Base-by-base conservation (phyloP, 30 jellyfish, hydroid and myxozoan genomes). In the Turritopsis rubra region DNA sequence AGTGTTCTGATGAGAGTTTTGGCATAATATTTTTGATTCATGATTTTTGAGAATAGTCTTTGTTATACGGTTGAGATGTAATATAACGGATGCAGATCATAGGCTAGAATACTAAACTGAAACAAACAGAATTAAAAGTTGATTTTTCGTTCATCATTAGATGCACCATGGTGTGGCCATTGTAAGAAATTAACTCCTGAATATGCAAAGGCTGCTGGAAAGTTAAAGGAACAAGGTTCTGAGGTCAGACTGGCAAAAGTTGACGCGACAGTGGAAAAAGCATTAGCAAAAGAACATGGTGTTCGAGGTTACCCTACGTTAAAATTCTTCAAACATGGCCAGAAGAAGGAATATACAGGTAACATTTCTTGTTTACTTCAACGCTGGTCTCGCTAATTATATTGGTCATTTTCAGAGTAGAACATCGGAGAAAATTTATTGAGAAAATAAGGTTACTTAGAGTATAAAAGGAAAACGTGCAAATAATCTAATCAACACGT, bases 121-220 rank as follows among this genome's bases (percentile, higher is more conserved):
- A 28, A 22, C 21, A 18, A 18, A 23, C 17, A 18, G 21, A 22
- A 72, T 22, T 22, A 5, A 22, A 7, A 75, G 21, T 5, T 5
- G 21, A 75, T 21, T 75, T 8, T 24, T 28, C 28, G 8, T 23
- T 16, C 8, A 18, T 18, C 76, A 73, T 28, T 83, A 93, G 99
- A 94, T 75, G 99, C 99, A 54, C 99, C 99, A 22, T 94, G 99
- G 99, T 94, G 99, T 89, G 99, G 99, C 4, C 99, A 94, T 71
- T 94, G 99, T 72, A 95, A 94, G 82, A 71, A 95, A 28, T 87
- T 94, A 30, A 96, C 80, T 53, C 99, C 99, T 21, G 99, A 94
- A 68, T 94, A 89, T 76, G 96, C 96, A 78, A 89, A 89, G 80
- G 97, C 97, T 65, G 97, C 97, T 19, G 72, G 31, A 54, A 70